Percentiles rank a stretch among this genome's conserved stretches.
These are phyloP conservation scores for Musca vetustissima DNA, from an alignment of 1,140 invertebrate species.

Conservation along the genomic window DNA sequence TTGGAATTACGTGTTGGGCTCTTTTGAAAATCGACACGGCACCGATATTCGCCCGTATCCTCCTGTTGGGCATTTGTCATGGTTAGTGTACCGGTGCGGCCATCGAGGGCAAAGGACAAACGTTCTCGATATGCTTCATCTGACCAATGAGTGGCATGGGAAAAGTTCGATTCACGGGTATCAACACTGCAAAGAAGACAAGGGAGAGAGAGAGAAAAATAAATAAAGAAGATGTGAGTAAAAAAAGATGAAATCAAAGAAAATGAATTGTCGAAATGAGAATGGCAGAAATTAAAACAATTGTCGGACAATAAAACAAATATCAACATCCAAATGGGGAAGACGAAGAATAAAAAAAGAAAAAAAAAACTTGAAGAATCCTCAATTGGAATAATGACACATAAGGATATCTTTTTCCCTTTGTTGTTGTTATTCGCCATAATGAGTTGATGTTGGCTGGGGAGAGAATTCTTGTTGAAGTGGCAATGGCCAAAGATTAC, in stretches of 20 bases:
- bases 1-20: constrained; percentile 84
- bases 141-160: constrained; percentile 69
- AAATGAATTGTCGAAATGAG: constrained; percentile 2
- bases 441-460: too few species aligned
- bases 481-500: too few species aligned
- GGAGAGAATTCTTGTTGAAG: too few species aligned
- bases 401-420: too few species aligned
- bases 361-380: too few species aligned
- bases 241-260: not conserved
- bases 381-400: too few species aligned
- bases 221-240: not conserved
- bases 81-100: constrained; percentile 67
- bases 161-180: constrained; percentile 62
- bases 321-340: not conserved
- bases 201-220: constrained; percentile 12
- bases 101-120: constrained; percentile 64
- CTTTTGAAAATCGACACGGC: constrained; percentile 85
- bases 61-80: constrained; percentile 65
- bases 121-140: constrained; percentile 65
- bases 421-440: too few species aligned
- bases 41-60: constrained; percentile 83
- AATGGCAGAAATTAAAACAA: not conserved
- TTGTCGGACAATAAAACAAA: constrained; percentile 4
- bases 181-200: constrained; percentile 66
- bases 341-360: too few species aligned